Evolutionary conservation across 2,797 vertebrate species (phyloP), one percentile per base, ranked within the genome.

Genomic region (Acrossocheilus wenchowensis): DNA sequence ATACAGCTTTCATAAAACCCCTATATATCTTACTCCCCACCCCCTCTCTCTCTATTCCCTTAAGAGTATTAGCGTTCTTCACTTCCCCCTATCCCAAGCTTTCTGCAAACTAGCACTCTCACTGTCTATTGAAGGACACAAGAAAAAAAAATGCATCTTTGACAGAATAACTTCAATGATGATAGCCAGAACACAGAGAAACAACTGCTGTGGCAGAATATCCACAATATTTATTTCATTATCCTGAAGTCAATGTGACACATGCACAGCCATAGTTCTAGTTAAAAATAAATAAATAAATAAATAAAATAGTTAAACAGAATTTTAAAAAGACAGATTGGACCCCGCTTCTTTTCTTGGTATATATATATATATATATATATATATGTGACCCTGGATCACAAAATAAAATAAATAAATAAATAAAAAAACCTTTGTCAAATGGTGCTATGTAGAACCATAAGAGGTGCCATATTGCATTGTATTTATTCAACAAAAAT

Each of bases 61-160:
- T 68, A 83, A 89, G 83, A 91, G 64, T 86, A 84, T 87, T 85
- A 87, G 66, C 1, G 71, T 89, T 85, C 89, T 92, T 87, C 90
- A 86, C 89, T 89, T 87, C 91, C 92, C 90, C 88, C 92, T 91
- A 92, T 93, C 91, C 91, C 93, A 91, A 91, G 91, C 91, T 84
- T 81, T 68, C 87, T 94, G 93, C 94, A 96, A 95, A 79, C 95
- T 95, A 96, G 93, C 89, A 79, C 92, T 94, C 94, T 95, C 94
- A 95, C 93, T 94, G 94, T 95, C 96, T 96, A 96, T 95, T 95
- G 94, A 96, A 95, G 92, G 94, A 94, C 93, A 93, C 36, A 6
- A 14, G 1, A 21, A 23, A 4, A 60, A 60, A n/a, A 93, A 94
- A 95, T 96, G 92, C 92, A 94, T 94, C 95, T 95, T 95, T 94